Percentiles rank a stretch among this genome's conserved stretches.
Evolutionary conservation across 2,888 invertebrate genomes (phyloP).

Genomic region (Drosophila antonietae): DNA sequence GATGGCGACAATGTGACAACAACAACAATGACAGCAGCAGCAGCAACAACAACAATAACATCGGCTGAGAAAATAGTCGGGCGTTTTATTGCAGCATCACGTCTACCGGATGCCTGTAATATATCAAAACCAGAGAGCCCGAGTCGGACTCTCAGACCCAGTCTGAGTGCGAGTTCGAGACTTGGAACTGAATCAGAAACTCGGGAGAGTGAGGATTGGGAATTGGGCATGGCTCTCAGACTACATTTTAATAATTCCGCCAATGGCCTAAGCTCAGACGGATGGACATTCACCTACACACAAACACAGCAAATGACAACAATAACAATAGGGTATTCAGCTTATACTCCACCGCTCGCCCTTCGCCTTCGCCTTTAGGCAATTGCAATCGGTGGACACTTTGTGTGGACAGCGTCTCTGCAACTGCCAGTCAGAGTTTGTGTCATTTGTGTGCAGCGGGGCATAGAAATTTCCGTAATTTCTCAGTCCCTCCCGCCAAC

Average conservation of each 20-base stretch:
- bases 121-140: constrained; percentile 59
- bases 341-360: not conserved
- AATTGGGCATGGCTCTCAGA: constrained; percentile 41
- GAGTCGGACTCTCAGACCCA: not conserved
- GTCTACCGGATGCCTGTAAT: constrained; percentile 80
- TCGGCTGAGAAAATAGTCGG: constrained; percentile 56
- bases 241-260: constrained; percentile 73
- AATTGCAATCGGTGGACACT: constrained; percentile 66
- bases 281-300: constrained; percentile 66
- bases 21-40: constrained; percentile 54
- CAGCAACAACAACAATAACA: constrained; percentile 22
- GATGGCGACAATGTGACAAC: constrained; percentile 74
- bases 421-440: constrained; percentile 28
- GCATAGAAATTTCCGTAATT: constrained; percentile 69
- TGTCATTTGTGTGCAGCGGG: constrained; percentile 75
- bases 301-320: constrained; percentile 61
- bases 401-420: constrained; percentile 44
- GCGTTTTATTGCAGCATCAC: constrained; percentile 78
- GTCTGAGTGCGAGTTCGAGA: constrained; percentile 17
- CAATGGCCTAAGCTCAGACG: constrained; percentile 49
- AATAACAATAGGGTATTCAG: constrained; percentile 62
- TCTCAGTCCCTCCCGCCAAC: constrained; percentile 5
- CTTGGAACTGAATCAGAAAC: constrained; percentile 22
- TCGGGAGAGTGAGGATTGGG: constrained; percentile 35
- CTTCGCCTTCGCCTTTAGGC: constrained; percentile 35